phyloP scores from a whole-genome alignment of 2,888 invertebrate genomes.

The Pammene fasciana region DNA sequence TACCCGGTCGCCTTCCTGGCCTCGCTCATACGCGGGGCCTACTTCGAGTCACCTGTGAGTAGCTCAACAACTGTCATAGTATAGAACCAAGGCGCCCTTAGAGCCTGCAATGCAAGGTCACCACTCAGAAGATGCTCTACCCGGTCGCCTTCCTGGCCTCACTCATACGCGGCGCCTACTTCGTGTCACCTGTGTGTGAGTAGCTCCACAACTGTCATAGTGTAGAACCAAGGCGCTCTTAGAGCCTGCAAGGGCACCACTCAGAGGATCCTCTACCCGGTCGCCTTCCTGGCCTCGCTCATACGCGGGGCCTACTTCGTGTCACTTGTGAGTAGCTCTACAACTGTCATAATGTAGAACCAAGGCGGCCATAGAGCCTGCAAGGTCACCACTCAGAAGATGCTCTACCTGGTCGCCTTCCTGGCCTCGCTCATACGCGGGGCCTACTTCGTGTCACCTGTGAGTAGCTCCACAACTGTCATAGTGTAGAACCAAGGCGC shows the following conservation, averaged over 20 bases:
- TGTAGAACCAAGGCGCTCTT: constrained; percentile 55
- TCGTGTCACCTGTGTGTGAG: constrained; percentile 94
- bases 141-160: constrained; percentile 94
- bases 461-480: constrained; percentile 71
- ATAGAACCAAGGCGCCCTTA: constrained; percentile 59
- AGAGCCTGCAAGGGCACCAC: constrained; percentile 94
- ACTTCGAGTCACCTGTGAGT: constrained; percentile 94
- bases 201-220: constrained; percentile 42
- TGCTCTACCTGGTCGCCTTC: constrained; percentile 93
- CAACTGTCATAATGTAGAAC: no score
- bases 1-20: constrained; percentile 95
- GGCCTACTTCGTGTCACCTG: constrained; percentile 95
- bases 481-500: no score
- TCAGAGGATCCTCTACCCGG: constrained; percentile 94
- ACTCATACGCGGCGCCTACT: constrained; percentile 94
- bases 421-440: constrained; percentile 93
- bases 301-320: constrained; percentile 95
- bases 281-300: constrained; percentile 92
- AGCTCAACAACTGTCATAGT: neutral
- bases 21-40: constrained; percentile 92
- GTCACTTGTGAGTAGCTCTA: constrained; percentile 87
- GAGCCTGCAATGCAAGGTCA: constrained; percentile 93
- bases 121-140: constrained; percentile 95
- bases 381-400: constrained; percentile 94
- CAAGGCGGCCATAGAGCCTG: constrained; percentile 85